Percentiles rank a stretch among this genome's conserved stretches.
phyloP scores from a whole-genome alignment of 2,888 invertebrate species.

The Alentia gelatinosa region DNA sequence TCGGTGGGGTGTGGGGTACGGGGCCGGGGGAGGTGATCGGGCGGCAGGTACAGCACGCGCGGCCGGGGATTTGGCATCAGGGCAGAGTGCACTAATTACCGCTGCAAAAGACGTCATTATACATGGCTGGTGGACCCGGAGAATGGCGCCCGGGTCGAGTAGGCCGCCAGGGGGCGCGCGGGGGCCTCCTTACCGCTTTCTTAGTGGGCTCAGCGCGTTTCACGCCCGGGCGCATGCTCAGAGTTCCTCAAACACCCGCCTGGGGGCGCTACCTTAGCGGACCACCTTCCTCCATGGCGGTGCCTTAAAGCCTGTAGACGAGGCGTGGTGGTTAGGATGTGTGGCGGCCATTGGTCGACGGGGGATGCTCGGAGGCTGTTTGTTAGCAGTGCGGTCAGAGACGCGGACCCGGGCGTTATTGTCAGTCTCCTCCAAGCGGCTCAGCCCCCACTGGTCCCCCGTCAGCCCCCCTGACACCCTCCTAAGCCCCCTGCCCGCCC shows the following conservation, averaged over 20 bases:
- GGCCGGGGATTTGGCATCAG: background rate
- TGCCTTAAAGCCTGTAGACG: background rate
- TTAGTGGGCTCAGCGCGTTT: background rate
- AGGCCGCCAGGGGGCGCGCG: background rate
- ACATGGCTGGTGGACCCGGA: constrained; percentile 2
- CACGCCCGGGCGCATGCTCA: background rate
- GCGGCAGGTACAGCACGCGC: background rate
- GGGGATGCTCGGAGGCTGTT: background rate
- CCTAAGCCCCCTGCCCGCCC: background rate
- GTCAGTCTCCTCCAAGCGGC: background rate
- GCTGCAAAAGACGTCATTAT: constrained; percentile 6
- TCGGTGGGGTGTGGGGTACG: background rate
- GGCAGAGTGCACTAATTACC: constrained; percentile 40
- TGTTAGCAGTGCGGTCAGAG: constrained; percentile 35
- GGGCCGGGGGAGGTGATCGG: background rate
- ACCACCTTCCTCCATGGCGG: background rate
- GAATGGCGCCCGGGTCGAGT: background rate
- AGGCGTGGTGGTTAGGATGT: background rate
- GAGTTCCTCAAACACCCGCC: background rate
- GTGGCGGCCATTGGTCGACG: background rate
- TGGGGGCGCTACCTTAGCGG: background rate
- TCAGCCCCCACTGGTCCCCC: background rate
- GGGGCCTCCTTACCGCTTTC: background rate
- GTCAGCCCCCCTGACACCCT: background rate
- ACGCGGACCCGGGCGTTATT: background rate